Conservation (phyloP, 1,140 invertebrate species). For the Pteromalus puparum region DNA sequence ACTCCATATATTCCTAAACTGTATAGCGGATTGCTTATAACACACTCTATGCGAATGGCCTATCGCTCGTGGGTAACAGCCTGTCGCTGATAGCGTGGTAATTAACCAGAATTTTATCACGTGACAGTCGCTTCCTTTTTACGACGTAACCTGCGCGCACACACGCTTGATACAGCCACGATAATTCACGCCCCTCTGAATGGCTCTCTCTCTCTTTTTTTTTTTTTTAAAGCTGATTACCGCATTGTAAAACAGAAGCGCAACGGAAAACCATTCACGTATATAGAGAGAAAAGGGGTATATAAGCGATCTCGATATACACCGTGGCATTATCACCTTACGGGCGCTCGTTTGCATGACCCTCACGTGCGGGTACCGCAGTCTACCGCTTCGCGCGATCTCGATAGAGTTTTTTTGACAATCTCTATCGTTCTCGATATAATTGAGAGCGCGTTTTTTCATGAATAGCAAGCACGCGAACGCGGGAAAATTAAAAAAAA, state of each 20-base stretch:
- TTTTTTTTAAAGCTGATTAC: too few species aligned
- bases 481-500: slow-evolving; percentile 4
- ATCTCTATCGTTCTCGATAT: neutral
- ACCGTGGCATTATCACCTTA: slow-evolving; percentile 61
- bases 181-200: too few species aligned
- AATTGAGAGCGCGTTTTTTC: neutral
- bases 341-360: slow-evolving; percentile 56
- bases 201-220: too few species aligned
- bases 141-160: neutral
- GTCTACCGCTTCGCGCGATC: neutral
- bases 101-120: slow-evolving; percentile 1
- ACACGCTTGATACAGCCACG: neutral
- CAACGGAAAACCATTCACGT: too few species aligned
- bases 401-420: neutral
- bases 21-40: neutral
- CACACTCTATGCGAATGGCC: neutral
- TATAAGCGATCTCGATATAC: slow-evolving; percentile 56
- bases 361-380: slow-evolving; percentile 52
- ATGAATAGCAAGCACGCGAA: neutral
- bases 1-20: neutral
- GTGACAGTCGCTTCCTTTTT: neutral
- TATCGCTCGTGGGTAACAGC: neutral
- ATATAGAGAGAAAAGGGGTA: neutral
- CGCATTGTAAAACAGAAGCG: neutral
- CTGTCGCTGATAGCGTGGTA: neutral